phyloP scores from a whole-genome alignment of 2,113 vertebrate genomes.

The Pardalotus punctatus region DNA sequence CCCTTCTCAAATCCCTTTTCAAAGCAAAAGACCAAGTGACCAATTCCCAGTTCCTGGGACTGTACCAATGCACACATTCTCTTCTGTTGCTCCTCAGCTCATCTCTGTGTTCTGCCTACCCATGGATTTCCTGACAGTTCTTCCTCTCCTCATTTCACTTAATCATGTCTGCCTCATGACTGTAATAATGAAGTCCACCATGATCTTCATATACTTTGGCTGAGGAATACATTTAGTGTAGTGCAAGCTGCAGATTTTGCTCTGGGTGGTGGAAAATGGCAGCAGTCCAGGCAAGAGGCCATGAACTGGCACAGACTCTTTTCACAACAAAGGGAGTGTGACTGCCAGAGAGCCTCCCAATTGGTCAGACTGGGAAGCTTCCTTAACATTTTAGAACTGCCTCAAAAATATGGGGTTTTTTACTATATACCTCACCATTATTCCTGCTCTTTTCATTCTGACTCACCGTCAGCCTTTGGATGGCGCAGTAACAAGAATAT shows the following conservation, averaged over 20 bases:
- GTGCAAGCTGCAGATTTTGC: background rate
- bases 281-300: background rate
- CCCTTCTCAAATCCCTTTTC: background rate
- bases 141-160: background rate
- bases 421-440: background rate
- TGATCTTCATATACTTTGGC: fast-evolving
- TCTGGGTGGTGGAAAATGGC: background rate
- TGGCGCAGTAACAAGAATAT: background rate
- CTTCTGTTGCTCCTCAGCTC: background rate
- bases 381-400: background rate
- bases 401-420: background rate
- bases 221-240: background rate
- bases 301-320: background rate
- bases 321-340: background rate
- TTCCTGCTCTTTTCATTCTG: background rate
- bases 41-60: background rate
- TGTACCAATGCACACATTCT: background rate
- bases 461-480: background rate
- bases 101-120: background rate
- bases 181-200: background rate
- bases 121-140: background rate
- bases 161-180: fast-evolving
- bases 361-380: background rate
- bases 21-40: background rate
- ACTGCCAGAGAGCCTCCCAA: background rate